Evolutionary conservation across 2,888 invertebrate species (phyloP).

Genomic region (Drosophila paranaensis): DNA sequence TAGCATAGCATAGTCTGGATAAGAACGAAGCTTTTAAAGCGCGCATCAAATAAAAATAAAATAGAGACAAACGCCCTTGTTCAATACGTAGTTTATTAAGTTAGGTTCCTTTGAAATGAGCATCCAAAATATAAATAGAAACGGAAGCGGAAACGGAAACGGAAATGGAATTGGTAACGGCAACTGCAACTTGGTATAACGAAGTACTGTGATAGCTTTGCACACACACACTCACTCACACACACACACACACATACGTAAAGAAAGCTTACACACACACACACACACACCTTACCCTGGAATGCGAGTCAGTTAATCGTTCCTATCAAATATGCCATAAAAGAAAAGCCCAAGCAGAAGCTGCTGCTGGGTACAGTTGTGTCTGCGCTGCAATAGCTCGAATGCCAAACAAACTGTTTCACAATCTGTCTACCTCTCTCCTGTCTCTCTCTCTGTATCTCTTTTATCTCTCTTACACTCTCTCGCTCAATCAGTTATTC

Average conservation of each 20-base stretch:
- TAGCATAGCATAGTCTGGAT: slow-evolving; percentile 33
- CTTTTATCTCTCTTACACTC: slow-evolving; percentile 1
- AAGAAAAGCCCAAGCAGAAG: slow-evolving; percentile 1
- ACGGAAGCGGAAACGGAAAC: slow-evolving; percentile 34
- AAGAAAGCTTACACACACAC: slow-evolving; percentile 13
- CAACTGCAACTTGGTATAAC: slow-evolving; percentile 56
- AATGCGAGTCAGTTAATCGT: slow-evolving; percentile 38
- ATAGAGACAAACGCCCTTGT: slow-evolving; percentile 3
- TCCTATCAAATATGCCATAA: slow-evolving; percentile 43
- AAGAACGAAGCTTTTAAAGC: slow-evolving; percentile 59
- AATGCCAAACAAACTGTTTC: slow-evolving; percentile 25
- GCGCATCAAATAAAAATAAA: neutral
- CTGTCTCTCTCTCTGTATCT: slow-evolving; percentile 21
- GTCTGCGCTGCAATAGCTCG: slow-evolving; percentile 39
- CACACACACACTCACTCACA: slow-evolving; percentile 33
- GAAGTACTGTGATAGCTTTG: slow-evolving; percentile 83
- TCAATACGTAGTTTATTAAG: slow-evolving; percentile 37
- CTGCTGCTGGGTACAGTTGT: slow-evolving; percentile 54
- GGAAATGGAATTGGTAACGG: slow-evolving; percentile 34
- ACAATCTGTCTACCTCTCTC: slow-evolving; percentile 19
- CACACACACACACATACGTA: neutral
- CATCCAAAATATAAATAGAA: slow-evolving; percentile 14
- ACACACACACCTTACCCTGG: slow-evolving; percentile 2
- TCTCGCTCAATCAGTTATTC: slow-evolving; percentile 12
- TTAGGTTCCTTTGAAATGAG: slow-evolving; percentile 45